These are phyloP conservation scores for Erinaceus europaeus DNA, from an alignment of 2,113 vertebrate species.

Conservation along the genomic window DNA sequence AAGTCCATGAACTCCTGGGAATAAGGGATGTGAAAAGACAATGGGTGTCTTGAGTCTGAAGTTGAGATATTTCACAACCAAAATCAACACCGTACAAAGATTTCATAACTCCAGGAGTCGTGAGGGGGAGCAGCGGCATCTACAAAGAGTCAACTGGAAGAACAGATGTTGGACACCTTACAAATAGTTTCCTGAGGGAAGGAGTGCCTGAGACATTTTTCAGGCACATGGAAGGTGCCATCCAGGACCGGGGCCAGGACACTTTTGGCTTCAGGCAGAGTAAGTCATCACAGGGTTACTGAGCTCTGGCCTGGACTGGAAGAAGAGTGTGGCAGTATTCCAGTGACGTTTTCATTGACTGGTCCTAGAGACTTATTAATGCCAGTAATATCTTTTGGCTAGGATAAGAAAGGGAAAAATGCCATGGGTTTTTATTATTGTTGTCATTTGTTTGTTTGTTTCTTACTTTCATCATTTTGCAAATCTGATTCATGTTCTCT, in stretches of 20 bases:
- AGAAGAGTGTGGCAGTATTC: not conserved
- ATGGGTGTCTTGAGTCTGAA: constrained; percentile 17
- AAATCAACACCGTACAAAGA: constrained; percentile 35
- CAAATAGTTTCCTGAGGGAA: constrained; percentile 32
- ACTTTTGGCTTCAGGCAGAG: constrained; percentile 53
- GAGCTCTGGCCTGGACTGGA: constrained; percentile 31
- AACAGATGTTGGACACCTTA: constrained; percentile 34
- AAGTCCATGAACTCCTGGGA: constrained; percentile 12
- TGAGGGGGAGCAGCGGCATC: not conserved
- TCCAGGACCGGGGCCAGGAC: constrained; percentile 5
- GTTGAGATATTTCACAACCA: constrained; percentile 45
- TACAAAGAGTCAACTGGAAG: constrained; percentile 27
- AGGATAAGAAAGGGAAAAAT: not conserved
- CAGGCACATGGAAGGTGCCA: constrained; percentile 31
- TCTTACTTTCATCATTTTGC: not conserved
- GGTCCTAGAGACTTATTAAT: not conserved
- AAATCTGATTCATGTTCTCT: not conserved
- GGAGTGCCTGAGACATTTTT: not conserved
- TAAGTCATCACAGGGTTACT: constrained; percentile 64
- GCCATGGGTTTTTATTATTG: not conserved
- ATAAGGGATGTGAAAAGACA: constrained; percentile 19
- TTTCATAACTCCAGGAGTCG: not conserved
- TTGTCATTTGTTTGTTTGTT: not conserved
- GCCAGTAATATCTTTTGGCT: constrained; percentile 1
- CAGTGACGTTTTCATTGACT: constrained; percentile 47